Evolutionary conservation across 2,888 invertebrate species (phyloP), one percentile per base, ranked within the genome.

Genomic region (Rhaphigaster nebulosa): DNA sequence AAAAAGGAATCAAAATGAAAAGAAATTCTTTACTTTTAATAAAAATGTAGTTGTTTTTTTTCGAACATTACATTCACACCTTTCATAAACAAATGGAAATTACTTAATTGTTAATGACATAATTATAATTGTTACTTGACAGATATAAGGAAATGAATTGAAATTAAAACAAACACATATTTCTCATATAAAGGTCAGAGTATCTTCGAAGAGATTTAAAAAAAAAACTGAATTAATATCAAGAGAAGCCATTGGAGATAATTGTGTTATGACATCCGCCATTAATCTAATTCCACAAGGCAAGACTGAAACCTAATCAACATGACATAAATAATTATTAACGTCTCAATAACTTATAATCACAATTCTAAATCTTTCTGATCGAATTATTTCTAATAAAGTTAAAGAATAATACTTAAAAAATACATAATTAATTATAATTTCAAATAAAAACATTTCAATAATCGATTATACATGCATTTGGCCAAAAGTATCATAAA

Each of bases 121-220:
- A 76, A 65, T 65, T 23, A 65, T 65, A 29, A 76, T 15, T 29
- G 26, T 29, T 4, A 29, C 65, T 29, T 65, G 12, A 38, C 20
- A 76, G 38, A 20, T 10, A 76, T 8, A 23, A 2, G 29, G 34
- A 34, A 38, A 38, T 6, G 1, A 38, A 76, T 76, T 76, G 1
- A 76, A 76, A 76, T 38, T 60, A 60, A 60, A n/a, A 60, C 60
- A 60, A 60, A 60, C n/a, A 60, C 60, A 60, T 29, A n/a, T 60
- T 29, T n/a, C n/a, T n/a, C 2, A 12, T n/a, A 60, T 12, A 60
- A 60, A 60, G 29, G 60, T 76, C 70, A 76, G 20, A 34, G 13
- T 29, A 65, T 70, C 70, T 70, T 34, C 5, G 60, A 70, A 60
- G 2, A n/a, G n/a, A n/a, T n/a, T n/a, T n/a, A n/a, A 70, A 70